These are phyloP conservation scores for Regulus satrapa DNA, from an alignment of 2,113 vertebrate species.

Conservation along the genomic window DNA sequence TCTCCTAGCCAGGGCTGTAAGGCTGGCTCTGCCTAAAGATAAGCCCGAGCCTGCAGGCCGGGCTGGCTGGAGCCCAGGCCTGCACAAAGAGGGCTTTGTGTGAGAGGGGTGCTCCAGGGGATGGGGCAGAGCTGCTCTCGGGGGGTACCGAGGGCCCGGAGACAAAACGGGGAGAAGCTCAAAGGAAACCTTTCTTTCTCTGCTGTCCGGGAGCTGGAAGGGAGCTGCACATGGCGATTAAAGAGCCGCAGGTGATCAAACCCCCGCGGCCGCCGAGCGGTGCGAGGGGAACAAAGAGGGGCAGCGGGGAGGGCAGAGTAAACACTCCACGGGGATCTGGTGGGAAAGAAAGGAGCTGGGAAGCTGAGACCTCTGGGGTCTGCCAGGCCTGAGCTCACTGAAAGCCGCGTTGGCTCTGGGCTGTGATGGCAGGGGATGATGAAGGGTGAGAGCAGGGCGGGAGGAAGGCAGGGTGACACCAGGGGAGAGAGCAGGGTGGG, in stretches of 20 bases:
- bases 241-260: constrained; percentile 20
- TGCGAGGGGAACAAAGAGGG: neutral
- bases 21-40: neutral
- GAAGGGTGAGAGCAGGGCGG: neutral
- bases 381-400: neutral
- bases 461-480: neutral
- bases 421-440: neutral
- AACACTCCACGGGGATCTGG: neutral
- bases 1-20: too few species aligned
- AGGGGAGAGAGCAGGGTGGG: neutral
- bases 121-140: neutral
- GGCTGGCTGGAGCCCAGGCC: constrained; percentile 26
- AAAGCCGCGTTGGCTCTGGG: fast-evolving
- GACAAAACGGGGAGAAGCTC: neutral
- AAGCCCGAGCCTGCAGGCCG: neutral
- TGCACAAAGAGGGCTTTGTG: constrained; percentile 47
- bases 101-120: neutral
- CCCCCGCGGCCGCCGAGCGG: neutral
- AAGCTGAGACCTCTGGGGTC: neutral
- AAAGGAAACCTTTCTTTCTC: neutral
- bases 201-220: neutral
- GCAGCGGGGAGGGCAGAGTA: neutral
- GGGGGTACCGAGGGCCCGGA: neutral
- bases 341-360: neutral
- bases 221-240: neutral